Evolutionary conservation across 2,888 invertebrate species (phyloP).

Genomic region (Plebejus anna): DNA sequence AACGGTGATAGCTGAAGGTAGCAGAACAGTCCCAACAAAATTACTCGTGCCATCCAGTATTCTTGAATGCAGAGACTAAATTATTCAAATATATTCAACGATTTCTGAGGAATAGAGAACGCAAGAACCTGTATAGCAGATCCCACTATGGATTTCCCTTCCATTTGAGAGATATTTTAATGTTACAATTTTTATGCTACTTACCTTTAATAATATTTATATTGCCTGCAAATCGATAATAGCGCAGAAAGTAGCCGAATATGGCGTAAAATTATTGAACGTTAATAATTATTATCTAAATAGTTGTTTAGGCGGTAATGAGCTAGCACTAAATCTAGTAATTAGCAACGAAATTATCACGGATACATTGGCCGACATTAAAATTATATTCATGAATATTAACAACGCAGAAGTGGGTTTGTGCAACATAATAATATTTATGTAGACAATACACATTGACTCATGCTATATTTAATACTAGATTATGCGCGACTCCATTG

Average conservation of each 20-base stretch:
- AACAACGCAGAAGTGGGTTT: background rate
- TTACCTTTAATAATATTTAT: too few relatives aligned
- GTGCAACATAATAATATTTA: background rate
- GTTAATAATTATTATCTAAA: background rate
- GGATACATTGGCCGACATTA: background rate
- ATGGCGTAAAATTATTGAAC: too few relatives aligned
- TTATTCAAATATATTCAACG: constrained; percentile 39
- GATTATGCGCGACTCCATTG: too few relatives aligned
- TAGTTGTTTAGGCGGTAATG: background rate
- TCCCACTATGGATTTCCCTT: background rate
- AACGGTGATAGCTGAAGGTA: background rate
- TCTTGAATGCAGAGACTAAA: constrained; percentile 34
- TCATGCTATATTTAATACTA: too few relatives aligned
- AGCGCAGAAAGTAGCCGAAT: too few relatives aligned
- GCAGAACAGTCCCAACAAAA: constrained; percentile 31
- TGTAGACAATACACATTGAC: too few relatives aligned
- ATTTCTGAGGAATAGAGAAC: constrained; percentile 34
- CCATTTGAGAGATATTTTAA: background rate
- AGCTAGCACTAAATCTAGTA: background rate
- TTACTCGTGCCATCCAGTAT: constrained; percentile 34
- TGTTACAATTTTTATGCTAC: background rate
- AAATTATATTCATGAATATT: constrained; percentile 15
- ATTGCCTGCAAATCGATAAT: too few relatives aligned
- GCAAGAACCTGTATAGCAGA: constrained; percentile 18
- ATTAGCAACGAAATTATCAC: constrained; percentile 9